These are phyloP conservation scores for Brachyptera putata DNA, from an alignment of 2,888 invertebrate genomes.

Conservation along the genomic window DNA sequence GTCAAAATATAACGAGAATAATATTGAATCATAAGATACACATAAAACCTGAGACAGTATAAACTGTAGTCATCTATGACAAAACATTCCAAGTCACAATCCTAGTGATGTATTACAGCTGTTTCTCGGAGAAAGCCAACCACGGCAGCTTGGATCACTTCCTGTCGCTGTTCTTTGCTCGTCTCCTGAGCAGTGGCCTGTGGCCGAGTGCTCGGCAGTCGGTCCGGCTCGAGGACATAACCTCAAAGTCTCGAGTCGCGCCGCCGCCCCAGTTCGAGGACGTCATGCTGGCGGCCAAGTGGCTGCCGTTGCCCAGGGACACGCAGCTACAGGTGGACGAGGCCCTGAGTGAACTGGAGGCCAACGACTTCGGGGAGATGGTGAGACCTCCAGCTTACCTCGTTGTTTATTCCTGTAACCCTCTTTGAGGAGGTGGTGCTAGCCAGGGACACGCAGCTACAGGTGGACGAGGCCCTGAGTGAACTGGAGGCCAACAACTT, in stretches of 20 bases:
- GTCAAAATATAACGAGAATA: too few species aligned
- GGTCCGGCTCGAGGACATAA: constrained; percentile 23
- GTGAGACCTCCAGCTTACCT: too few species aligned
- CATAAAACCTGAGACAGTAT: too few species aligned
- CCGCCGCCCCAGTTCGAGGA: constrained; percentile 54
- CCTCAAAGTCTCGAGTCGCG: constrained; percentile 15
- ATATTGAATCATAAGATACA: too few species aligned
- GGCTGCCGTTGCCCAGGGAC: constrained; percentile 66
- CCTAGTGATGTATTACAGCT: too few species aligned
- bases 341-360: constrained; percentile 82
- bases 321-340: constrained; percentile 79
- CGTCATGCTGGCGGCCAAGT: constrained; percentile 59
- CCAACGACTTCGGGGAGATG: constrained; percentile 88
- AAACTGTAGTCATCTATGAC: too few species aligned
- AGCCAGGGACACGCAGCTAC: constrained; percentile 72
- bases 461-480: constrained; percentile 81
- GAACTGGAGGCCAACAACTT: constrained; percentile 91
- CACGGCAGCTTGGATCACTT: constrained; percentile 60
- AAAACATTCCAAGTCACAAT: too few species aligned
- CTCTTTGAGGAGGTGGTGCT: constrained; percentile 61
- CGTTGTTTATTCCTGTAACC: too few species aligned
- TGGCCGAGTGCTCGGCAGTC: constrained; percentile 28
- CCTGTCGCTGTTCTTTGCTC: constrained; percentile 57
- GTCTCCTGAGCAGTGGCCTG: constrained; percentile 39
- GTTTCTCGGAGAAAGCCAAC: constrained; percentile 53